Percentiles rank a stretch among this genome's conserved stretches.
Evolutionary conservation across 2,113 vertebrate species (phyloP).

Genomic region (Apistogramma diplotaenia): DNA sequence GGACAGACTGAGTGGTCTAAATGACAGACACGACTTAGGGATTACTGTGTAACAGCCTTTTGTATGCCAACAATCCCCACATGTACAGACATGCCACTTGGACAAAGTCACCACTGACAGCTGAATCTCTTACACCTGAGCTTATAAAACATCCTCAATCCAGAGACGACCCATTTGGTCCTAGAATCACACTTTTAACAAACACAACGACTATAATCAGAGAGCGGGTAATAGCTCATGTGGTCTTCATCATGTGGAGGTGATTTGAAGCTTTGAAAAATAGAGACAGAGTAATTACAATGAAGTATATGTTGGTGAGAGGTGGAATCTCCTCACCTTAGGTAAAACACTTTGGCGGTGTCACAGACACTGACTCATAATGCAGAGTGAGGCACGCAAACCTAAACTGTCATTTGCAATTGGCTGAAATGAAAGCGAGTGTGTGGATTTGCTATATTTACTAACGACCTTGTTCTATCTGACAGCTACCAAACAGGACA

Average conservation of each 20-base stretch:
- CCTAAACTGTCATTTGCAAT: constrained; percentile 40
- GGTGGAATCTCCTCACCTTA: constrained; percentile 66
- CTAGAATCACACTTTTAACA: constrained; percentile 48
- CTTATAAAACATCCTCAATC: constrained; percentile 45
- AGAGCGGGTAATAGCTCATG: constrained; percentile 23
- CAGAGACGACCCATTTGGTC: constrained; percentile 42
- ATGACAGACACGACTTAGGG: constrained; percentile 31
- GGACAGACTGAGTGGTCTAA: constrained; percentile 4
- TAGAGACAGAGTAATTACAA: constrained; percentile 67
- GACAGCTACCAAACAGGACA: neutral
- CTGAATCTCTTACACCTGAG: constrained; percentile 21
- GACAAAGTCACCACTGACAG: constrained; percentile 14
- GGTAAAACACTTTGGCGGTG: constrained; percentile 33
- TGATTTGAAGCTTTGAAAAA: constrained; percentile 61
- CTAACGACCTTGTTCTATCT: neutral
- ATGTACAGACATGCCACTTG: constrained; percentile 39
- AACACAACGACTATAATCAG: constrained; percentile 61
- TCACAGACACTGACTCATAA: constrained; percentile 41
- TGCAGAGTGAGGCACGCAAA: constrained; percentile 1
- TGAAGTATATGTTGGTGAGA: constrained; percentile 55
- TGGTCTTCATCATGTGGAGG: constrained; percentile 15
- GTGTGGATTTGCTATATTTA: constrained; percentile 12
- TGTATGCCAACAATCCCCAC: constrained; percentile 26
- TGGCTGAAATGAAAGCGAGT: constrained; percentile 35
- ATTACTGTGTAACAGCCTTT: constrained; percentile 26